phyloP scores from a whole-genome alignment of 1,140 invertebrate genomes.

The Linepithema humile region DNA sequence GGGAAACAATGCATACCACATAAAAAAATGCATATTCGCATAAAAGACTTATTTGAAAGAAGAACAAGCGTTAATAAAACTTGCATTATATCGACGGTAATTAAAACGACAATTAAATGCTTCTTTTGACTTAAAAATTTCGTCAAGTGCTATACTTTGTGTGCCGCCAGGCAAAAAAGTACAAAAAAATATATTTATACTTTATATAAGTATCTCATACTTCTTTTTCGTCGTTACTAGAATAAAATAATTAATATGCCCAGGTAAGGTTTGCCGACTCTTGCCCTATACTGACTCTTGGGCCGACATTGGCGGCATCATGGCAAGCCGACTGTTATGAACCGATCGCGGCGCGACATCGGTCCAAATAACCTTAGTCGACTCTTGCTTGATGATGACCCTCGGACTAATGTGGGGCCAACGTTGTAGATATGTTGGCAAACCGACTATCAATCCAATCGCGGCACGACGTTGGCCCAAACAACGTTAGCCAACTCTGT shows the following conservation, averaged over 20 bases:
- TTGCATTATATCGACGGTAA: background rate
- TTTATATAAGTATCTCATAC: background rate
- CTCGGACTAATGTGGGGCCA: no score
- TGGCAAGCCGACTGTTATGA: no score
- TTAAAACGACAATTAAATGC: background rate
- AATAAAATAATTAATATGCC: slow-evolving; percentile 1
- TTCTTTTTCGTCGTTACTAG: background rate
- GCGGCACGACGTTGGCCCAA: no score
- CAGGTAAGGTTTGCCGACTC: no score
- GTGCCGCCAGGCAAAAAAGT: background rate
- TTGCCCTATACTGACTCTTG: no score
- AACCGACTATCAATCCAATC: no score
- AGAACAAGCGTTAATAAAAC: background rate
- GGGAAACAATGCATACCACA: background rate
- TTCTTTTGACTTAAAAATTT: background rate
- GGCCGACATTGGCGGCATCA: no score
- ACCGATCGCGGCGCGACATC: no score
- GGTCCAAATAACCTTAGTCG: no score
- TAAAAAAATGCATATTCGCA: background rate
- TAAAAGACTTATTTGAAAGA: background rate
- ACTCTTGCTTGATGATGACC: no score
- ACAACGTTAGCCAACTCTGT: no score
- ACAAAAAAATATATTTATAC: background rate
- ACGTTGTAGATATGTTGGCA: no score
- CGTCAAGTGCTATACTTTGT: background rate